Base-by-base conservation (phyloP, 1,140 invertebrate genomes). In the Doryteuthis pealeii region DNA sequence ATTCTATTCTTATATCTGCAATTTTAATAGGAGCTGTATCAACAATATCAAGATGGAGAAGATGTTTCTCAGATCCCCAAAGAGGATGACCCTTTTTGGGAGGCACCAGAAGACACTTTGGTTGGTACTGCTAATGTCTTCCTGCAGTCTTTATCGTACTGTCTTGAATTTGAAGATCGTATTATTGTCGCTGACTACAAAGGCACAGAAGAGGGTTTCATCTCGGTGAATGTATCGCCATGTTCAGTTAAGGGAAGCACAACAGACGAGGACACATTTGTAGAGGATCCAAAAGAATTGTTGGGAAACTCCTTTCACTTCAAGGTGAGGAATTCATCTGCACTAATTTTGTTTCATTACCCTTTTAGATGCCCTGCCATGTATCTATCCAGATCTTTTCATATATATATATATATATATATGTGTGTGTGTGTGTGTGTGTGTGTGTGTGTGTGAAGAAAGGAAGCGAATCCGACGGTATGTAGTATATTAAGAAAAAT, bases 21-120 rank as follows among this genome's bases (percentile, higher is more conserved):
- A 5, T 40, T 40, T 40, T 40, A 40, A n/a, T 72, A 88, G 87
- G 88, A 89, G 69, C 71, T 88, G 76, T 89, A 89, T 73, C 87
- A 89, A 74, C 79, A 80, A 28, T 88, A 82, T 73, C 75, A 88
- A 45, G 87, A 88, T 77, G 87, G 87, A n/a, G 87, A 88, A 75
- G 80, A 85, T 77, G 71, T 85, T 18, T 70, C 74, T 10, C 80
- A 80, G 28, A 82, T 87, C n/a, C 75, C 82, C 10, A 81, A 83
- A 58, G 86, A 88, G 75, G 77, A 88, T 14, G 88, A 89, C 76
- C 88, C 88, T 33, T 89, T 89, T 77, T 89, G 88, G 88, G 88
- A 89, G 74, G 86, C 88, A 0, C 78, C 83, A 14, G 87, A 88
- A 73, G 87, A 88, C 74, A 81, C 87, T 5, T 76, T 87, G 28